These are phyloP conservation scores for Antennarius maculatus DNA, from an alignment of 2,797 vertebrate genomes.

Conservation along the genomic window DNA sequence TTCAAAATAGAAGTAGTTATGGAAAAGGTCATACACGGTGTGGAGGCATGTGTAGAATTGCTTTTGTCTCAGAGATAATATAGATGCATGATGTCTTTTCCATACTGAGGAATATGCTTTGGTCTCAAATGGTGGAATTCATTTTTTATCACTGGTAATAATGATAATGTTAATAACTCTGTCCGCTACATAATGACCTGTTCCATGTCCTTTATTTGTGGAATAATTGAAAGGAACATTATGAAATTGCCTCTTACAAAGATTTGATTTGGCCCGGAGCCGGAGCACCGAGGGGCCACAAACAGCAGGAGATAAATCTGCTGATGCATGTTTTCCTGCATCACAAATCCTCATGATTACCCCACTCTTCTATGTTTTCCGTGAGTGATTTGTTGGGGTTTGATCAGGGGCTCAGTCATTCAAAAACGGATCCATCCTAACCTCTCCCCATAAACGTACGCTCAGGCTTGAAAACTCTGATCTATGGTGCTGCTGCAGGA, in stretches of 20 bases:
- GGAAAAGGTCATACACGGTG: constrained; percentile 74
- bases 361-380: constrained; percentile 63
- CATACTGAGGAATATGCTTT: constrained; percentile 32
- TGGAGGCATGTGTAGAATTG: constrained; percentile 67
- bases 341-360: constrained; percentile 75
- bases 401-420: constrained; percentile 69
- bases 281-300: constrained; percentile 51
- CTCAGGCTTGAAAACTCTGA: constrained; percentile 75
- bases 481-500: constrained; percentile 76
- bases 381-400: constrained; percentile 67
- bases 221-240: constrained; percentile 60
- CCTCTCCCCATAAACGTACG: constrained; percentile 53
- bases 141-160: constrained; percentile 49
- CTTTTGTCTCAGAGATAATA: constrained; percentile 48
- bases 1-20: constrained; percentile 74
- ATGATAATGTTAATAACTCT: constrained; percentile 60
- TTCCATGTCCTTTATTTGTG: constrained; percentile 61
- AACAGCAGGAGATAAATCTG: constrained; percentile 68
- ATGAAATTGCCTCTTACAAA: constrained; percentile 58
- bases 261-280: constrained; percentile 60
- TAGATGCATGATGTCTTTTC: constrained; percentile 48
- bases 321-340: constrained; percentile 65
- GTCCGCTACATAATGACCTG: constrained; percentile 54
- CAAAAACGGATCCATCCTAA: constrained; percentile 69
- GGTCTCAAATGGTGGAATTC: constrained; percentile 55